phyloP scores from a whole-genome alignment of 1,140 invertebrate genomes.

The Heliconius melpomene region DNA sequence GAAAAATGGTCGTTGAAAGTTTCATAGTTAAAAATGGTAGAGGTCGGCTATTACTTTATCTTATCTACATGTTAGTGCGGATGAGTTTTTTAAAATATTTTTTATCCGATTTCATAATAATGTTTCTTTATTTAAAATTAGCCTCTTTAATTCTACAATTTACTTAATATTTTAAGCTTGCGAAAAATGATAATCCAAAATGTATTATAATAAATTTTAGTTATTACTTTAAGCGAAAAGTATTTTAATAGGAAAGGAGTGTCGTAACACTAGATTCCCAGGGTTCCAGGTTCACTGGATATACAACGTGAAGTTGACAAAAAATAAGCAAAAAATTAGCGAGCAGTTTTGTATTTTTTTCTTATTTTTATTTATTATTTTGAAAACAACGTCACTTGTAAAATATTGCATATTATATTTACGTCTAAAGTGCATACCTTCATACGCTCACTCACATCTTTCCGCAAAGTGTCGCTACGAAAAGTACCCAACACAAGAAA shows the following conservation, averaged over 20 bases:
- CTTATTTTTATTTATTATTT: neutral
- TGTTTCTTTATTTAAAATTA: neutral
- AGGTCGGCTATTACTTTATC: constrained; percentile 27
- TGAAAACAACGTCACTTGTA: neutral
- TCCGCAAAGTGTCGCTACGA: constrained; percentile 23
- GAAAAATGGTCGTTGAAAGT: constrained; percentile 30
- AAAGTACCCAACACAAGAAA: constrained; percentile 45
- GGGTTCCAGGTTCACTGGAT: too few relatives aligned
- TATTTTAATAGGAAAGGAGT: too few relatives aligned
- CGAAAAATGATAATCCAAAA: neutral
- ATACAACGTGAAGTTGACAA: too few relatives aligned
- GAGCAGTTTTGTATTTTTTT: too few relatives aligned
- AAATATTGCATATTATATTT: neutral
- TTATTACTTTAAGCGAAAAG: neutral
- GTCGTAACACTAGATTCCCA: too few relatives aligned
- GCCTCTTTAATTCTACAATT: neutral
- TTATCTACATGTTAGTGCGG: constrained; percentile 21
- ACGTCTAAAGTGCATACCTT: neutral
- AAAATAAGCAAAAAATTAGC: too few relatives aligned
- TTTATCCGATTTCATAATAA: neutral
- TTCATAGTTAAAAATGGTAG: constrained; percentile 28
- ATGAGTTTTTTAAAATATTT: constrained; percentile 3
- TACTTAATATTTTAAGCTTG: neutral
- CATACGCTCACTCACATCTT: constrained; percentile 12
- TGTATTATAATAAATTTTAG: neutral